Evolutionary conservation across 2,888 invertebrate genomes (phyloP).

Genomic region (Eristalis pertinax): DNA sequence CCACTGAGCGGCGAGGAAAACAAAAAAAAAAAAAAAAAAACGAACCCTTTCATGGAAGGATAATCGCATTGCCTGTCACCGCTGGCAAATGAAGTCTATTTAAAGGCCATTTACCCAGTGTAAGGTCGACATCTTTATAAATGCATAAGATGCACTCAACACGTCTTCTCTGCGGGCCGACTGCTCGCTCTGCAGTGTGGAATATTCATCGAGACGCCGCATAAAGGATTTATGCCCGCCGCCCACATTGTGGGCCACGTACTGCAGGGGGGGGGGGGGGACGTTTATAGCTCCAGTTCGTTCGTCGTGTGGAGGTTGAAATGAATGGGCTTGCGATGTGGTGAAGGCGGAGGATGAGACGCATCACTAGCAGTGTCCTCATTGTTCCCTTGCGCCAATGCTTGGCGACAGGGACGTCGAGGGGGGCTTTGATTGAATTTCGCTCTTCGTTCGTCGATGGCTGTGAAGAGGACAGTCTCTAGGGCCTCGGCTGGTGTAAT

Average conservation of each 20-base stretch:
- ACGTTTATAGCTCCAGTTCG: slow-evolving; percentile 15
- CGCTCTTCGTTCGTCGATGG: slow-evolving; percentile 18
- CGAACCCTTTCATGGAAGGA: neutral
- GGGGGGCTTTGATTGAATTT: slow-evolving; percentile 11
- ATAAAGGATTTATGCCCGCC: slow-evolving; percentile 7
- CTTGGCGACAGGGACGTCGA: neutral
- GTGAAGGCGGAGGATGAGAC: neutral
- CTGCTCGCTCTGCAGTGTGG: neutral
- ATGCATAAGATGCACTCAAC: slow-evolving; percentile 49
- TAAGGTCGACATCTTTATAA: slow-evolving; percentile 55
- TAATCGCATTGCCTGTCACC: neutral
- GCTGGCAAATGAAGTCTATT: slow-evolving; percentile 17
- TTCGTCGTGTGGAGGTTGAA: neutral
- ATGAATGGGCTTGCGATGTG: neutral
- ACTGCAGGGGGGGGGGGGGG: slow-evolving; percentile 13
- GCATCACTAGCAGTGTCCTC: neutral
- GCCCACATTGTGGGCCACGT: neutral
- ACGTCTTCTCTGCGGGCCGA: slow-evolving; percentile 14
- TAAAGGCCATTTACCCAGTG: slow-evolving; percentile 54
- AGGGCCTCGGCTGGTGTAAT: slow-evolving; percentile 43
- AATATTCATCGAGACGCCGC: neutral
- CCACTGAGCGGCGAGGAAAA: too few species aligned
- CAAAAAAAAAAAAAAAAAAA: neutral
- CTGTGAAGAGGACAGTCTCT: slow-evolving; percentile 39
- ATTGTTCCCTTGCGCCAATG: neutral